Conservation (phyloP, 2,113 vertebrate species). For the Promerops cafer region DNA sequence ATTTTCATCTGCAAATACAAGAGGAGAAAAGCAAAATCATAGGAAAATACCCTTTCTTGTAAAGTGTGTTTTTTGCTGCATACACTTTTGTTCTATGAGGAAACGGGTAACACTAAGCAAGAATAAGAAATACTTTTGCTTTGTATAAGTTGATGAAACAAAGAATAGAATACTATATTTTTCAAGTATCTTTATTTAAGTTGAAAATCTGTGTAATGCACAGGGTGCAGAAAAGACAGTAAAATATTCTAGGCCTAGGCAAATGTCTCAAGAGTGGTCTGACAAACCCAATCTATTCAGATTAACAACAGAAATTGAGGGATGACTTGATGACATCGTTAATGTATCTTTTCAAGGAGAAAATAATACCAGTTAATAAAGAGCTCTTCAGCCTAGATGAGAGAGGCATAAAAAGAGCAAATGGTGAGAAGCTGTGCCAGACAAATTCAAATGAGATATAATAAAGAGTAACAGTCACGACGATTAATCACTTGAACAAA, state of each 20-base stretch:
- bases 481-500: slow-evolving; percentile 34
- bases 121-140: background rate
- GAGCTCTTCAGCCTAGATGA: slow-evolving; percentile 19
- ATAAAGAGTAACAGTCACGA: background rate
- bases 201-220: background rate
- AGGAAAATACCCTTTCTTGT: background rate
- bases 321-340: slow-evolving; percentile 36
- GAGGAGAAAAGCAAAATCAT: background rate
- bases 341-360: slow-evolving; percentile 38
- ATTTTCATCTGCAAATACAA: background rate
- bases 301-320: slow-evolving; percentile 15
- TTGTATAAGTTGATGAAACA: background rate
- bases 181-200: background rate
- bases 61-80: background rate
- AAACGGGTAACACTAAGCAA: background rate
- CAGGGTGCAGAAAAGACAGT: background rate
- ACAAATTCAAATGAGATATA: slow-evolving; percentile 53
- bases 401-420: slow-evolving; percentile 42
- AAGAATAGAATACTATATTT: background rate
- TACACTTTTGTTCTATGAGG: background rate
- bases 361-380: slow-evolving; percentile 59
- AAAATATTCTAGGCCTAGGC: background rate
- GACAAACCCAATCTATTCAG: background rate
- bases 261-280: background rate
- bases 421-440: slow-evolving; percentile 32